phyloP scores from a whole-genome alignment of 2,888 invertebrate genomes.

The Oasisia sp. region DNA sequence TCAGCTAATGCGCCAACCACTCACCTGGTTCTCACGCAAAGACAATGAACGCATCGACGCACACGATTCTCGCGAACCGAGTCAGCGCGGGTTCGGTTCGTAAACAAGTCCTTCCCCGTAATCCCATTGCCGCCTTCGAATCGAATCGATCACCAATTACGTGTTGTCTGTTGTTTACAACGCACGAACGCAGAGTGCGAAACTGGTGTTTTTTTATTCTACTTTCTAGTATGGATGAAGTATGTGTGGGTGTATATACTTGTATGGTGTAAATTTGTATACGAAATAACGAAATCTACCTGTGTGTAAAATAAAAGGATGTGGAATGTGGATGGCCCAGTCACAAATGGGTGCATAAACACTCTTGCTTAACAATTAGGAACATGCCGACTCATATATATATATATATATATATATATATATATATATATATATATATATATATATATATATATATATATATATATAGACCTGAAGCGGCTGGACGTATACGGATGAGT shows the following conservation, averaged over 20 bases:
- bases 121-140: neutral
- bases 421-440: too few species aligned
- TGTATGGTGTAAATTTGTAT: too few species aligned
- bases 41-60: neutral
- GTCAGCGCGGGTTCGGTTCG: neutral
- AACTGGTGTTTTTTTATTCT: neutral
- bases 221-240: neutral
- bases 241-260: neutral
- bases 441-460: too few species aligned
- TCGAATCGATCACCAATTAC: neutral
- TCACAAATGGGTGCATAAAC: neutral
- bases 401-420: too few species aligned
- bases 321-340: too few species aligned
- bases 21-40: too few species aligned
- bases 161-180: neutral
- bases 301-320: too few species aligned
- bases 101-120: neutral
- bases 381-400: neutral
- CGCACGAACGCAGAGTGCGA: neutral
- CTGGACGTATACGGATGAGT: neutral
- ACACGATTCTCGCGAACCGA: neutral
- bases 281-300: too few species aligned
- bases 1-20: too few species aligned
- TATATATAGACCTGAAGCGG: neutral
- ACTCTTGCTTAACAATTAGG: neutral